Percentiles rank a stretch among this genome's conserved stretches.
Evolutionary conservation across 64 coral and sea anemone genomes (phyloP).

Genomic region (Trachythela sp.): DNA sequence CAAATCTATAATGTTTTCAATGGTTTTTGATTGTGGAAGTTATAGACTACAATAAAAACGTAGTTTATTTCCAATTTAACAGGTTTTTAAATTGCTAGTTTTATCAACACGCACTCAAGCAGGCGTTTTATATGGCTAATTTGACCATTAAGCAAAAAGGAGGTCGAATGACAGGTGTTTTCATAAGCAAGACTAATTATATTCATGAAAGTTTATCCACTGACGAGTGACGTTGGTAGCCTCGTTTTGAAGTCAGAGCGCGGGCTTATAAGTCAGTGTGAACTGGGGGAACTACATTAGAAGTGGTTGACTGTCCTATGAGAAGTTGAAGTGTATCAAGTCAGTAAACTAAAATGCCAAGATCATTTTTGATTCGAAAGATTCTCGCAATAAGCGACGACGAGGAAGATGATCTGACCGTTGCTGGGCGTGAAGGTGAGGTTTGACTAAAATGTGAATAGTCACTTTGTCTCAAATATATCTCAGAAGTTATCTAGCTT

Average conservation of each 20-base stretch:
- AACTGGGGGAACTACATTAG: not conserved
- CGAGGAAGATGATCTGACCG: not conserved
- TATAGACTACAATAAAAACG: not conserved
- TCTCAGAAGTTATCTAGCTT: too few relatives aligned
- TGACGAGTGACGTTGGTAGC: not conserved
- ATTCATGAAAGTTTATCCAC: not conserved
- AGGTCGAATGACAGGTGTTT: slow-evolving; percentile 1
- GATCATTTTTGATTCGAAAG: not conserved
- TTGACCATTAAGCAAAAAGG: not conserved
- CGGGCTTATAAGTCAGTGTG: not conserved
- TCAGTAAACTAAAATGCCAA: not conserved
- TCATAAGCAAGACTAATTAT: not conserved
- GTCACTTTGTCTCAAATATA: too few relatives aligned
- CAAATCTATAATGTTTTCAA: too few relatives aligned
- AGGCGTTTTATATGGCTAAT: slow-evolving; percentile 6
- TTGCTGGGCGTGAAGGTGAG: too few relatives aligned
- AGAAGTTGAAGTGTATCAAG: not conserved
- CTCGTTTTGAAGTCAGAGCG: not conserved
- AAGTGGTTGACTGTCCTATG: not conserved
- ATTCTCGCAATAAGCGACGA: not conserved
- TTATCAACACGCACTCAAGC: not conserved
- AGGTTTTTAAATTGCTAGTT: not conserved
- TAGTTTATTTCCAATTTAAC: not conserved
- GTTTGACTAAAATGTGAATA: too few relatives aligned
- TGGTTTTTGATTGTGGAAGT: too few relatives aligned